Percentiles rank a stretch among this genome's conserved stretches.
These are phyloP conservation scores for Napeogenes sylphis DNA, from an alignment of 2,888 invertebrate genomes.

Conservation along the genomic window DNA sequence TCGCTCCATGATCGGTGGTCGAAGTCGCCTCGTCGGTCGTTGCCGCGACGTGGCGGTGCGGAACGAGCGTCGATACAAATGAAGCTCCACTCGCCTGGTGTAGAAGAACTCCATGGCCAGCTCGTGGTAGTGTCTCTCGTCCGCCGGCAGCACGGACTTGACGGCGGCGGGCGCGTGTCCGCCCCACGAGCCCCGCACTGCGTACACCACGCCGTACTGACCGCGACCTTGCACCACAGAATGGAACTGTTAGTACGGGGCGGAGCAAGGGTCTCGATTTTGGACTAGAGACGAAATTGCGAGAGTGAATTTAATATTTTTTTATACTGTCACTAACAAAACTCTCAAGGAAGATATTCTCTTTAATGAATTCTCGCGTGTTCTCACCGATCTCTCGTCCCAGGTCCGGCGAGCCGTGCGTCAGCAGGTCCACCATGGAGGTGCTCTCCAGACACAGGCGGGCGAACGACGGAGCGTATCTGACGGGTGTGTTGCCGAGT, in stretches of 20 bases:
- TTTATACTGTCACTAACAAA: no score
- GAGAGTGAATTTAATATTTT: no score
- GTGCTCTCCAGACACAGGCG: conserved; percentile 89
- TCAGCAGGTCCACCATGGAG: conserved; percentile 86
- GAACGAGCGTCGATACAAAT: no score
- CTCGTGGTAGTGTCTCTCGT: conserved; percentile 93
- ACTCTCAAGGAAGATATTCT: no score
- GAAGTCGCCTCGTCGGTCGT: no score
- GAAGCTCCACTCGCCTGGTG: conserved; percentile 78
- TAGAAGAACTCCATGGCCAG: conserved; percentile 95
- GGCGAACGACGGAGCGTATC: conserved; percentile 88
- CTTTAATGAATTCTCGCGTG: no score
- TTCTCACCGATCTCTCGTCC: conserved; percentile 80
- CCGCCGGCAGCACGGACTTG: conserved; percentile 92
- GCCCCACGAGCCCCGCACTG: conserved; percentile 85
- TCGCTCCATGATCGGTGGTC: no score
- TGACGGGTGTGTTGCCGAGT: conserved; percentile 27
- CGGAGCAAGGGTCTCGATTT: no score
- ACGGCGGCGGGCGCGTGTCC: conserved; percentile 86
- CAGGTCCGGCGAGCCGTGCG: conserved; percentile 83
- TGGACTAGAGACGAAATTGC: no score
- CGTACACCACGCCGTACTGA: conserved; percentile 93
- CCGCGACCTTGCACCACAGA: conserved; percentile 76
- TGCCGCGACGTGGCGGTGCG: no score
- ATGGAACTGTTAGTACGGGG: no score